Evolutionary conservation across 2,888 invertebrate species (phyloP).

Genomic region (Trichogramma dendrolimi): DNA sequence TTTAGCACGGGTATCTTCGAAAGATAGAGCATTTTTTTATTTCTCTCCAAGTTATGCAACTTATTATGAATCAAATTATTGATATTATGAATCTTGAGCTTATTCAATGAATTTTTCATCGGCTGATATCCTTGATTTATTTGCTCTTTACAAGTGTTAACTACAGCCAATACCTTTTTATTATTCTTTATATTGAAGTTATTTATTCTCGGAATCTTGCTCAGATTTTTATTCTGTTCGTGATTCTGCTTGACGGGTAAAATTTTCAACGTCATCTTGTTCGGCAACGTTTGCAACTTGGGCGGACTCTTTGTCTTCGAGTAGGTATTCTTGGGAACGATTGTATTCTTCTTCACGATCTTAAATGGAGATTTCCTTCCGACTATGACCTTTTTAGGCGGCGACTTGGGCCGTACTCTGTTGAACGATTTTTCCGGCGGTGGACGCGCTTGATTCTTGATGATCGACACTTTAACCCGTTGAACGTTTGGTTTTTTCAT

Average conservation of each 20-base stretch:
- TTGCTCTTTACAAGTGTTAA: conserved; percentile 7
- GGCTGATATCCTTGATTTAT: conserved; percentile 3
- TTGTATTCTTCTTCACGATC: conserved; percentile 19
- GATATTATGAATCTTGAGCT: neutral
- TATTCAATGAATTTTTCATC: conserved; percentile 6
- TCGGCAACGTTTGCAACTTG: conserved; percentile 17
- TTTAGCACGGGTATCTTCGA: conserved; percentile 41
- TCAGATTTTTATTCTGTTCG: conserved; percentile 11
- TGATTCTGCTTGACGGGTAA: conserved; percentile 1
- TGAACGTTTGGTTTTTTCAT: neutral
- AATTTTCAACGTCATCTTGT: conserved; percentile 11
- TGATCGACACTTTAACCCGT: neutral
- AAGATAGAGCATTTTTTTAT: conserved; percentile 15
- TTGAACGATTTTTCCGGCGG: neutral
- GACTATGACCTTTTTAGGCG: conserved; percentile 38
- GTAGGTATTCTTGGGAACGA: conserved; percentile 8
- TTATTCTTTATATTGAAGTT: conserved; percentile 7
- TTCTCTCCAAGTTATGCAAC: neutral
- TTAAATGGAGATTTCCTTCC: conserved; percentile 43
- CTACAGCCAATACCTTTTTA: neutral
- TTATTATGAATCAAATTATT: conserved; percentile 2
- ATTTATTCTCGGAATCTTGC: conserved; percentile 14
- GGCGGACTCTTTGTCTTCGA: conserved; percentile 11
- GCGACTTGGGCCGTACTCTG: conserved; percentile 43
- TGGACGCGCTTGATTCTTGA: neutral